Evolutionary conservation across 2,888 invertebrate species (phyloP), one percentile per base, ranked within the genome.

Genomic region (Autographa pulchrina): DNA sequence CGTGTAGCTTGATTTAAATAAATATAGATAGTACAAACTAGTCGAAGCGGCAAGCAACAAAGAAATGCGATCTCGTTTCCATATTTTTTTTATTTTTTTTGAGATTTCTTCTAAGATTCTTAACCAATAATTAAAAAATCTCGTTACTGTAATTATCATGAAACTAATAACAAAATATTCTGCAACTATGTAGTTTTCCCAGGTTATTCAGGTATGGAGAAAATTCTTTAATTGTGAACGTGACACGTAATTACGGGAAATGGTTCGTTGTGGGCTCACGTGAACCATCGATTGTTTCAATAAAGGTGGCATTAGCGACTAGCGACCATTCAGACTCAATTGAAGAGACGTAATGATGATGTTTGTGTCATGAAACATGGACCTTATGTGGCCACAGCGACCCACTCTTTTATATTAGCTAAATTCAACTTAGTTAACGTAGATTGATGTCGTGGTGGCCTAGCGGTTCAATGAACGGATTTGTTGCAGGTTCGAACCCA

Each of bases 181-280:
- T 48, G 48, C 16, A n/a, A 48, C n/a, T n/a, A 48, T n/a, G 16
- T 43, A 7, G 59, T 75, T 68, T 71, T 32, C 56, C 2, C 38
- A 54, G 32, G 54, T 20, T 20, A 54, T 54, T 20, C 54, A 20
- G 54, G 54, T 25, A 25, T 56, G 11, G 25, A 58, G 41, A 13
- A 48, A 62, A 68, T 74, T 41, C 62, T 62, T 41, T 62, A 59
- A 77, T 70, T 35, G 63, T 31, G 14, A 76, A 76, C 63, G 65
- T 80, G 76, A 70, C 43, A 25, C 18, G 11, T 75, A 52, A 80
- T 69, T 70, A 58, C 52, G 56, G 77, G 67, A 80, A 71, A 77
- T 77, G 60, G 61, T 35, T 61, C 18, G 32, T 64, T 63, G 48
- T 35, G 48, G 5, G 35, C 58, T 65, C 77, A 71, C 77, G 59